Evolutionary conservation across 2,888 invertebrate species (phyloP).

Genomic region (Brenthis hecate): DNA sequence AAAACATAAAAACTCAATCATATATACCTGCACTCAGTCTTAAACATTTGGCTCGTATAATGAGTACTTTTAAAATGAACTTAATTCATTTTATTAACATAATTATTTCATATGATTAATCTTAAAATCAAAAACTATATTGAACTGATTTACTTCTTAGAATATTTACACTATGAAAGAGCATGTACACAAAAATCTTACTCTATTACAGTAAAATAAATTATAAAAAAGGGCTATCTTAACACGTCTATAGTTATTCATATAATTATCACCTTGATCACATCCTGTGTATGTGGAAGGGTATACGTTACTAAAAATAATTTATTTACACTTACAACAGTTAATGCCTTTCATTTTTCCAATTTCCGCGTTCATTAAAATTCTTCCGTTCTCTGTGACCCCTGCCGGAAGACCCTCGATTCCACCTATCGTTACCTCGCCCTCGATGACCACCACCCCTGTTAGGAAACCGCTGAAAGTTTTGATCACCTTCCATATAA

Average conservation of each 20-base stretch:
- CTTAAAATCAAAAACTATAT: constrained; percentile 44
- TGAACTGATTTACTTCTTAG: constrained; percentile 41
- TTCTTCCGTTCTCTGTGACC: constrained; percentile 77
- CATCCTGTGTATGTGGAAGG: constrained; percentile 69
- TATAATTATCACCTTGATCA: constrained; percentile 69
- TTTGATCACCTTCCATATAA: constrained; percentile 71
- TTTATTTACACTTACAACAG: constrained; percentile 40
- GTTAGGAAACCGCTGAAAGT: constrained; percentile 69
- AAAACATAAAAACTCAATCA: constrained; percentile 55
- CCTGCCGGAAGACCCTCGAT: constrained; percentile 71
- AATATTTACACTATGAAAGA: constrained; percentile 58
- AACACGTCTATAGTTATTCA: constrained; percentile 59
- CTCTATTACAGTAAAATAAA: constrained; percentile 45
- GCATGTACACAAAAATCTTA: constrained; percentile 47
- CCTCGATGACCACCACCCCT: constrained; percentile 73
- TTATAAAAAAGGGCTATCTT: constrained; percentile 57
- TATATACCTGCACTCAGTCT: constrained; percentile 75
- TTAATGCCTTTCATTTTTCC: constrained; percentile 81
- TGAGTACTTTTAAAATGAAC: constrained; percentile 64
- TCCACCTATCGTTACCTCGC: constrained; percentile 75
- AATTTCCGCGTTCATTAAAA: constrained; percentile 75
- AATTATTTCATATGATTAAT: constrained; percentile 44
- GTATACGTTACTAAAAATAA: constrained; percentile 28
- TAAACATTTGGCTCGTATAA: constrained; percentile 79
- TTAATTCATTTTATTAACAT: constrained; percentile 43